Percentiles rank a stretch among this genome's conserved stretches.
phyloP scores from a whole-genome alignment of 2,797 vertebrate genomes.

The Sebastes baramenuke region DNA sequence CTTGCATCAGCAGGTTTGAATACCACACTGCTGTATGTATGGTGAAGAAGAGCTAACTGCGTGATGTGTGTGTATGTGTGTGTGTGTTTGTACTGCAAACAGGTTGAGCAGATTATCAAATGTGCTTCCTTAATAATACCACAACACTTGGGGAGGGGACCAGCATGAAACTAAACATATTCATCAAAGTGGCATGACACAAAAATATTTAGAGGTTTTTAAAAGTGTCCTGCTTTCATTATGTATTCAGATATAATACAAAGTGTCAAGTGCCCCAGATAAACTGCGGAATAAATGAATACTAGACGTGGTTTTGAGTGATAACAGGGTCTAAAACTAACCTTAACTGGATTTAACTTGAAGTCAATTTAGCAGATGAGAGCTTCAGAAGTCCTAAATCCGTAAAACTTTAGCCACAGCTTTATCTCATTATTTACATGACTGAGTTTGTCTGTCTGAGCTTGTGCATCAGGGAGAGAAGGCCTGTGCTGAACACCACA shows the following conservation, averaged over 20 bases:
- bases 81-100: neutral
- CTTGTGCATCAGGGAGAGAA: neutral
- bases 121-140: neutral
- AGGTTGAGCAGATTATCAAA: neutral
- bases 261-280: constrained; percentile 4
- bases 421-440: constrained; percentile 14
- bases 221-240: neutral
- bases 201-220: neutral
- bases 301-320: neutral
- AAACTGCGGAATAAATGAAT: neutral
- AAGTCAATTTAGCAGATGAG: neutral
- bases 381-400: neutral
- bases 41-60: neutral
- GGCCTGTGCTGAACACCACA: neutral
- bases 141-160: neutral
- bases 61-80: neutral
- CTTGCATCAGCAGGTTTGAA: constrained; percentile 38
- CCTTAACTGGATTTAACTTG: neutral
- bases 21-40: neutral
- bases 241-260: neutral
- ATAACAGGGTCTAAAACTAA: neutral
- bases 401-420: neutral
- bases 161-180: neutral
- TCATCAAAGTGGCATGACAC: neutral
- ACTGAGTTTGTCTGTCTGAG: neutral